Percentiles rank a stretch among this genome's conserved stretches.
phyloP scores from a whole-genome alignment of 2,113 vertebrate genomes.

The Galbula dea region DNA sequence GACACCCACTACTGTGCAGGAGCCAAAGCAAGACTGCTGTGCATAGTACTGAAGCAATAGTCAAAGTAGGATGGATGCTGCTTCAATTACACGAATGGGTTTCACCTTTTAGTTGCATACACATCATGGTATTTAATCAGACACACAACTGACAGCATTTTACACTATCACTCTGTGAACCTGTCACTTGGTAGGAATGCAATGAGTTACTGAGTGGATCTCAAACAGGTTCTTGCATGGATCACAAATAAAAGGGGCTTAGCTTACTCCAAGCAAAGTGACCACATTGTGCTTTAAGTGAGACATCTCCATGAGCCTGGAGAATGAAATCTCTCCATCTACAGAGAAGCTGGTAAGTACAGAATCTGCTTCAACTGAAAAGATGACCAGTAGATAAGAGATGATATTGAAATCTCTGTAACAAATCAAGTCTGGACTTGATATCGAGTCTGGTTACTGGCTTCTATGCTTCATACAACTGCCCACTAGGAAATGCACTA shows the following conservation, averaged over 20 bases:
- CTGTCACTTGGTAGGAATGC: neutral
- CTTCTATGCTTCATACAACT: neutral
- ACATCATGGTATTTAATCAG: neutral
- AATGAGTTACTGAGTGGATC: neutral
- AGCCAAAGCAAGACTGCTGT: neutral
- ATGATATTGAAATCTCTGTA: neutral
- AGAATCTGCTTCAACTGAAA: neutral
- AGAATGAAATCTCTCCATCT: neutral
- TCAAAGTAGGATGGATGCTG: neutral
- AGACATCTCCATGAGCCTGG: neutral
- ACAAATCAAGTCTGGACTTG: neutral
- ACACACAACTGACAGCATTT: neutral
- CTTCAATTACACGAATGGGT: neutral
- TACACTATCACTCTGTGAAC: neutral
- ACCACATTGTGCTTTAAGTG: neutral
- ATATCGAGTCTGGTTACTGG: neutral
- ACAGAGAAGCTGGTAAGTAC: neutral
- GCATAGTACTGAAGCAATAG: neutral
- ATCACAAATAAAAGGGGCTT: neutral
- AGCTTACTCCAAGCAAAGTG: neutral
- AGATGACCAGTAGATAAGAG: neutral
- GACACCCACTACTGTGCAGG: neutral
- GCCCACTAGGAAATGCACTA: neutral
- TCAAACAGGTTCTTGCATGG: neutral
- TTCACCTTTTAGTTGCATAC: neutral